Percentiles rank a stretch among this genome's conserved stretches.
phyloP scores from a whole-genome alignment of 2,113 vertebrate genomes.

The Heliornis fulica region DNA sequence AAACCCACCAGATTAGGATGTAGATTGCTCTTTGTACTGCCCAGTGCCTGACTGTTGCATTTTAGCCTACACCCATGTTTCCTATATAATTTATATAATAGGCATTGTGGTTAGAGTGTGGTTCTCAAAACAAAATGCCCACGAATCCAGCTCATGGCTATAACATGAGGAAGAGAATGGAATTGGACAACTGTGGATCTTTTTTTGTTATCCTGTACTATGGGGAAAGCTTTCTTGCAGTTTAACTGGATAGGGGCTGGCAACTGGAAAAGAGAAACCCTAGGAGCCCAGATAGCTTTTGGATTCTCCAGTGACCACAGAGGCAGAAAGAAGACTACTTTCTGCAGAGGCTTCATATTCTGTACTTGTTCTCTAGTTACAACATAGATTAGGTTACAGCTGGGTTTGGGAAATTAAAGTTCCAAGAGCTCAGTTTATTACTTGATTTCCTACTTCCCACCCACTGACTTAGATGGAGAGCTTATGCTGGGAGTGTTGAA shows the following conservation, averaged over 20 bases:
- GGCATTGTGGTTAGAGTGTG: not conserved
- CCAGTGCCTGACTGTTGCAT: not conserved
- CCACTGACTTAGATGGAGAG: not conserved
- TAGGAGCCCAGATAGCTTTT: not conserved
- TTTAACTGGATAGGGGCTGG: not conserved
- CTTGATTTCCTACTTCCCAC: slow-evolving; percentile 18
- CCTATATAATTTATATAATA: too few species aligned
- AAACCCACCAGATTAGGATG: not conserved
- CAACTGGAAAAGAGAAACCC: not conserved
- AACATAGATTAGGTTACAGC: not conserved
- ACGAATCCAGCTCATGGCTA: not conserved
- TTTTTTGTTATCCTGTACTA: not conserved
- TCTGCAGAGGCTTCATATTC: not conserved
- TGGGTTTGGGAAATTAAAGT: slow-evolving; percentile 47
- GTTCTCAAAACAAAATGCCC: not conserved
- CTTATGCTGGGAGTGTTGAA: not conserved
- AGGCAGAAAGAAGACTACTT: not conserved
- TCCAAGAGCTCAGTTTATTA: slow-evolving; percentile 4
- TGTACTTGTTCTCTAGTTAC: not conserved
- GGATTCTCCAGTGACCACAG: not conserved
- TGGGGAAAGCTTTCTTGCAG: not conserved
- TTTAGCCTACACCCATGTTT: not conserved
- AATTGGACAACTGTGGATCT: accelerated
- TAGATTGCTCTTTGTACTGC: not conserved
- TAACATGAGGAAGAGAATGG: not conserved